Percentiles rank a stretch among this genome's conserved stretches.
Conservation (phyloP, 2,797 vertebrate species). For the Rhinella marina region DNA sequence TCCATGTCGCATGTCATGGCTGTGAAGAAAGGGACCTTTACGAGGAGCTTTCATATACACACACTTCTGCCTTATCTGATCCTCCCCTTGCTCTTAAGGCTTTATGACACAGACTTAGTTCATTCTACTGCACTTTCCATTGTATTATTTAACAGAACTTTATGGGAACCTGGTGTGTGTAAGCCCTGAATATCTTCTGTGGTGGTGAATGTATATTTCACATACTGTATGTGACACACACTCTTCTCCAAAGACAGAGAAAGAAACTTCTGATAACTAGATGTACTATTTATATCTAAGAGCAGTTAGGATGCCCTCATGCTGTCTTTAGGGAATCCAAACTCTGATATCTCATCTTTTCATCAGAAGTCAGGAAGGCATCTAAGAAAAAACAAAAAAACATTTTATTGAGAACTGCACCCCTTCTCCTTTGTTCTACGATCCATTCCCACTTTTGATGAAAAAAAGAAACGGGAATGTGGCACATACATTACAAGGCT, state of each 20-base stretch:
- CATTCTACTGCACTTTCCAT: slow-evolving; percentile 27
- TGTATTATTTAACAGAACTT: neutral
- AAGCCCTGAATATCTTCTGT: neutral
- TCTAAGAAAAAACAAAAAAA: neutral
- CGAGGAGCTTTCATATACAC: slow-evolving; percentile 5
- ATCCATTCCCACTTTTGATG: neutral
- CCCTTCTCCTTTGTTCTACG: neutral
- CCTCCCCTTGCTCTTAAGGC: slow-evolving; percentile 12
- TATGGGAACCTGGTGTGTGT: slow-evolving; percentile 15
- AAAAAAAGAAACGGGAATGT: neutral
- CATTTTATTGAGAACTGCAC: neutral
- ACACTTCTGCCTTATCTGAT: slow-evolving; percentile 26
- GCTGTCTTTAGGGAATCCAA: neutral
- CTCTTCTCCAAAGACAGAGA: neutral
- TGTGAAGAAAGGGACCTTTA: slow-evolving; percentile 8
- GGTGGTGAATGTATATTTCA: neutral
- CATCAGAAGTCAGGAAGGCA: neutral
- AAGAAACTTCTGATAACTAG: neutral
- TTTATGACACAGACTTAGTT: slow-evolving; percentile 17
- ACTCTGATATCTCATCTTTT: neutral
- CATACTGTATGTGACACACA: neutral
- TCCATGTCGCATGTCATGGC: slow-evolving; percentile 17
- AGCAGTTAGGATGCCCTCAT: neutral
- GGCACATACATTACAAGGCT: neutral
- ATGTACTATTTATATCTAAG: neutral